Conservation (phyloP, 2,888 invertebrate species). For the Hemaris fuciformis region DNA sequence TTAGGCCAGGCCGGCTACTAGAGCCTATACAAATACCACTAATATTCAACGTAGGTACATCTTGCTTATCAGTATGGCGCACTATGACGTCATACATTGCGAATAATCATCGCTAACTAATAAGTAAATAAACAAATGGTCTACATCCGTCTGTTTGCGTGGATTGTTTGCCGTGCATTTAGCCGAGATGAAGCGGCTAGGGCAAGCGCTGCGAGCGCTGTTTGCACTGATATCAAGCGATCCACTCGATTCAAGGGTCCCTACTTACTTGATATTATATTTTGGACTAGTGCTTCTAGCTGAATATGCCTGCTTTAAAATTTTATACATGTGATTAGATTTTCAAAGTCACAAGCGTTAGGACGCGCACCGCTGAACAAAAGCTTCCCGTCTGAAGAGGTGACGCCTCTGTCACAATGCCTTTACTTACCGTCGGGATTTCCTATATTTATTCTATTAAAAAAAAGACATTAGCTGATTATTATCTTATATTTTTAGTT, state of each 20-base stretch:
- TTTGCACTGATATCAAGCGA: conserved; percentile 12
- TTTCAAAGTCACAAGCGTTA: too few relatives aligned
- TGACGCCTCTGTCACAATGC: too few relatives aligned
- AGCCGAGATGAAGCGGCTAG: background rate
- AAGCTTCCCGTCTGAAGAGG: too few relatives aligned
- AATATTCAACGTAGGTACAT: too few relatives aligned
- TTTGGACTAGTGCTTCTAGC: background rate
- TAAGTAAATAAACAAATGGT: background rate
- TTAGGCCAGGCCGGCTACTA: too few relatives aligned
- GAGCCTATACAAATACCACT: too few relatives aligned
- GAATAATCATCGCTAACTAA: background rate
- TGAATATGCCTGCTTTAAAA: background rate
- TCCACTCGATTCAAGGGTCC: background rate
- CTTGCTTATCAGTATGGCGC: too few relatives aligned
- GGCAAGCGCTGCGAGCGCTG: background rate
- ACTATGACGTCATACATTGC: background rate
- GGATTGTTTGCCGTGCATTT: conserved; percentile 10
- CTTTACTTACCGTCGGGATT: too few relatives aligned
- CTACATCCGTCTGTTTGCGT: background rate
- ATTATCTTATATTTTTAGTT: too few relatives aligned
- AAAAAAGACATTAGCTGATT: too few relatives aligned
- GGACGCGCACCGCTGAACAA: too few relatives aligned
- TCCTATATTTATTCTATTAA: too few relatives aligned
- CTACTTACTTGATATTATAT: conserved; percentile 7
- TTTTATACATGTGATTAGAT: background rate